A percentile compares a stretch with the other conserved stretches of the same genome.
These are phyloP conservation scores for Aleadryas rufinucha DNA, from an alignment of 2,113 vertebrate species.

Conservation along the genomic window DNA sequence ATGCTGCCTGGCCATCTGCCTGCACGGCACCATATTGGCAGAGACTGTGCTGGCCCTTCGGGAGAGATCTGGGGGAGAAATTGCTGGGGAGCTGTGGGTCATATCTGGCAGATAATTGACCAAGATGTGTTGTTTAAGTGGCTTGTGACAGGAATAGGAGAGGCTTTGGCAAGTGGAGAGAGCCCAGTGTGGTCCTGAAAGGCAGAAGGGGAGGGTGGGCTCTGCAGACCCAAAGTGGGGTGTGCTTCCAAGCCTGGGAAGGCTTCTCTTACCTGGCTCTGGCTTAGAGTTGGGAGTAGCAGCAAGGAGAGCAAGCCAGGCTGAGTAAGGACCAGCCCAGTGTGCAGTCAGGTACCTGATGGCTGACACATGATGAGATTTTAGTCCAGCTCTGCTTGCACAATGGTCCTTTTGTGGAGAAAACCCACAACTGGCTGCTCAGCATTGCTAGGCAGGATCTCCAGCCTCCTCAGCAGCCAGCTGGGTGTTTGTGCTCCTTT, in stretches of 20 bases:
- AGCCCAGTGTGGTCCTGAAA: not conserved
- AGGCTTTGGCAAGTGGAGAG: not conserved
- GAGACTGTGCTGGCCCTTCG: not conserved
- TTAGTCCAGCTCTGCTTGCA: not conserved
- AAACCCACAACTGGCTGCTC: not conserved
- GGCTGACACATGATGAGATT: not conserved
- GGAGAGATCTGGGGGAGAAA: not conserved
- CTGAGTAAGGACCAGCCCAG: not conserved
- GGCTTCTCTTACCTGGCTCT: not conserved
- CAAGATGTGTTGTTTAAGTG: not conserved
- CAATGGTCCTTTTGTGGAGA: not conserved
- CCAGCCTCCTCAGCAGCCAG: not conserved
- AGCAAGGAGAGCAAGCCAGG: not conserved
- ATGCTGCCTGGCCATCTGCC: conserved; percentile 47
- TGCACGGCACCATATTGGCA: not conserved
- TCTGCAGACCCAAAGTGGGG: not conserved
- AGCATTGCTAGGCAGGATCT: not conserved
- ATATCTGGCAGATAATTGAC: not conserved
- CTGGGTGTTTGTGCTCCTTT: not conserved
- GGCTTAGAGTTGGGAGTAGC: not conserved
- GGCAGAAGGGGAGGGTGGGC: not conserved
- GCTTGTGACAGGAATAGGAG: not conserved
- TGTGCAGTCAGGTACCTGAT: not conserved
- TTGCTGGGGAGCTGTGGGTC: not conserved
- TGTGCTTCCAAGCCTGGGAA: not conserved